Conservation (phyloP, 2,797 vertebrate species). For the Micropoecilia bifurca region DNA sequence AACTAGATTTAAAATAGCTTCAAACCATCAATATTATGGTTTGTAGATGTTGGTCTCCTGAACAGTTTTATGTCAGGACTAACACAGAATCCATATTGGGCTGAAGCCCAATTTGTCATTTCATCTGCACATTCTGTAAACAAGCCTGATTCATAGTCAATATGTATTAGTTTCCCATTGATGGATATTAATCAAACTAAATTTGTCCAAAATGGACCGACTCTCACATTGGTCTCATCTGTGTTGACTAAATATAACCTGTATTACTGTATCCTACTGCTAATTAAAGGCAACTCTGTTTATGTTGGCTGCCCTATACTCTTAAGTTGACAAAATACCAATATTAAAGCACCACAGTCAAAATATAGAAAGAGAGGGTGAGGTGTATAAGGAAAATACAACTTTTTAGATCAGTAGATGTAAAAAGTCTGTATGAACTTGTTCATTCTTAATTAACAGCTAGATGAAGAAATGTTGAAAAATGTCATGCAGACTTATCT, state of each 20-base stretch:
- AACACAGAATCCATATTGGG: not conserved
- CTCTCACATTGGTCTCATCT: not conserved
- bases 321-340: not conserved
- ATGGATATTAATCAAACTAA: not conserved
- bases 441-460: not conserved
- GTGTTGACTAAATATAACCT: not conserved
- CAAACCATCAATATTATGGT: too few species aligned
- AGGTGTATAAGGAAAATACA: not conserved
- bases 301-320: not conserved
- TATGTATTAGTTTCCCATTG: not conserved
- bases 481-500: not conserved
- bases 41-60: not conserved
- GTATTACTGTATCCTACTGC: not conserved
- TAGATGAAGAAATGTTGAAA: slow-evolving; percentile 7
- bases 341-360: not conserved
- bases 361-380: not conserved
- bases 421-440: slow-evolving; percentile 1
- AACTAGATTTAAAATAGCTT: not conserved
- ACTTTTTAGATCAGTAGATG: not conserved
- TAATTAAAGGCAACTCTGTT: not conserved
- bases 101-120: not conserved
- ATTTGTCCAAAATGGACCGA: not conserved
- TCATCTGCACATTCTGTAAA: not conserved
- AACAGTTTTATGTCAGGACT: not conserved
- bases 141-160: not conserved